Conservation (phyloP, 2,113 vertebrate species). For the Lontra canadensis region DNA sequence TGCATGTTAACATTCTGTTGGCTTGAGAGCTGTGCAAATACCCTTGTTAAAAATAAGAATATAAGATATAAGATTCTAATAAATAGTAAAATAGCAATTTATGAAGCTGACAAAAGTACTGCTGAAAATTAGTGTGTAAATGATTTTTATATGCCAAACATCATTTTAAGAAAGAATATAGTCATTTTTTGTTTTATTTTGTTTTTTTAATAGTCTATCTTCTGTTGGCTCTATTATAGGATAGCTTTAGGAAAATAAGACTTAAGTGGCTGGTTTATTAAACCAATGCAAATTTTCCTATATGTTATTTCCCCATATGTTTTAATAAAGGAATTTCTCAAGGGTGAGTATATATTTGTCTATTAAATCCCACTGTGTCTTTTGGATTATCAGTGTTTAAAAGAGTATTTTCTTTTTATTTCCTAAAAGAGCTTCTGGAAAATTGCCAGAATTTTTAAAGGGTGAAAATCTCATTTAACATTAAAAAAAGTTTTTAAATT, state of each 20-base stretch:
- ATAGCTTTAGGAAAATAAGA: background rate
- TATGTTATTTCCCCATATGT: background rate
- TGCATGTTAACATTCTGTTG: background rate
- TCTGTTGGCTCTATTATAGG: background rate
- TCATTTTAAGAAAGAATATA: background rate
- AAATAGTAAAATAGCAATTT: background rate
- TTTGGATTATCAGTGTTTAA: background rate
- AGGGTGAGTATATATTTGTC: background rate
- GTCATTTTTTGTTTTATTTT: background rate
- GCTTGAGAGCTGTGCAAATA: background rate
- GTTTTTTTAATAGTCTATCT: background rate
- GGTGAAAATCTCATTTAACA: background rate
- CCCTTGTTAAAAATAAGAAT: background rate
- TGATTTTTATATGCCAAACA: background rate
- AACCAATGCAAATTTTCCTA: background rate
- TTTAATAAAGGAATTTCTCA: conserved; percentile 40
- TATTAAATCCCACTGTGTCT: background rate
- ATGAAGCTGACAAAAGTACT: background rate
- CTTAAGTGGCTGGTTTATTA: background rate
- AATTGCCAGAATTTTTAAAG: background rate
- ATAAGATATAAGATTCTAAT: background rate
- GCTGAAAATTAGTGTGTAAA: background rate
- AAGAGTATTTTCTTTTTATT: background rate
- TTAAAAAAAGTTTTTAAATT: background rate
- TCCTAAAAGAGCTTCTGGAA: background rate